Base-by-base conservation (phyloP, 2,888 invertebrate species). In the Brenthis ino region DNA sequence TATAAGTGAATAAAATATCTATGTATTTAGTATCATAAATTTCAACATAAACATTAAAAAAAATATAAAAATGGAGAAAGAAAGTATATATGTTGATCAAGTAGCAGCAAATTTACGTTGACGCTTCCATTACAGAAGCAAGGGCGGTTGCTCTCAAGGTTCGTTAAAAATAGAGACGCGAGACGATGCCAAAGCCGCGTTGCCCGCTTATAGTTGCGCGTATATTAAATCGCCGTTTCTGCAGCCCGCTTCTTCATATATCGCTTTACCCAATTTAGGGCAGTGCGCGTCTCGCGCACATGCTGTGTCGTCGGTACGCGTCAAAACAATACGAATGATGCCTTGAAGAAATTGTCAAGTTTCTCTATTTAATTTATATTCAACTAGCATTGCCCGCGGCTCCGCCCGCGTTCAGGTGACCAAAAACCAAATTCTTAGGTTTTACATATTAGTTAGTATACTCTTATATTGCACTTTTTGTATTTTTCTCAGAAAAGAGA, bases 61-160 rank as follows among this genome's bases (percentile, higher is more conserved):
- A 43, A 2, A 11, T 43, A 43, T 48, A 20, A 48, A 5, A 75
- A 77, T 77, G 80, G 68, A 76, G 71, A 78, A 24, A 37, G 56
- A 65, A 61, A 57, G 28, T 20, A 48, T 61, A 63, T 51, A n/a
- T 57, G 67, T 57, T 43, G 64, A 68, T 65, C 63, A 53, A 66
- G 43, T 66, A 68, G 37, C 69, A 73, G 71, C 72, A 73, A 74
- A 78, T 75, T 77, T 76, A 76, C 77, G 78, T 77, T 79, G 78
- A 79, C 79, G 80, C 77, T 78, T 79, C 80, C 79, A 81, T 84
- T 85, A 83, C 85, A 81, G 81, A 84, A 80, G 84, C 91, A 92
- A 91, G 91, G 91, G 91, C 91, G 87, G 89, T 86, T 87, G 86
- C 80, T 87, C 85, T 89, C 92, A 93, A 91, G 92, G 91, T 92